Conservation (phyloP, 2,113 vertebrate species). For the Cacatua alba region DNA sequence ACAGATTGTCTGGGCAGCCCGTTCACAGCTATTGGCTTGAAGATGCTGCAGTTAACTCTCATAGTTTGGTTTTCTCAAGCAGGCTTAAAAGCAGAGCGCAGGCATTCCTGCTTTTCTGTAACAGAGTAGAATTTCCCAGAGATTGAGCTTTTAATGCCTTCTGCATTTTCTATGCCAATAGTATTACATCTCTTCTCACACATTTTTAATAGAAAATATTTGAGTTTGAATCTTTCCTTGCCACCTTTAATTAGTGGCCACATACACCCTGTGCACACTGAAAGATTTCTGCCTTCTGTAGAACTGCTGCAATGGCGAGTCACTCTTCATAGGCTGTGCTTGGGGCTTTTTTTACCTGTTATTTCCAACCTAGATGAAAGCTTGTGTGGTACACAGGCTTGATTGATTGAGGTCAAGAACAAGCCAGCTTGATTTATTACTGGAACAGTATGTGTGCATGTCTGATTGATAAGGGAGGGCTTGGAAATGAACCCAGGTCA, state of each 20-base stretch:
- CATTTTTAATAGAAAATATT: neutral
- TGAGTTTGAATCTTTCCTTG: neutral
- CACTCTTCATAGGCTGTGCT: neutral
- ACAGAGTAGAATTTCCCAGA: neutral
- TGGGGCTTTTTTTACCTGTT: neutral
- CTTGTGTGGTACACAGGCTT: neutral
- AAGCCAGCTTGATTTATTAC: conserved; percentile 33
- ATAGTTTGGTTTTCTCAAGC: neutral
- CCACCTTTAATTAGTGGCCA: neutral
- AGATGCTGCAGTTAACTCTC: neutral
- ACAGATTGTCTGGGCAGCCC: neutral
- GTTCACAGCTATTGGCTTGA: neutral
- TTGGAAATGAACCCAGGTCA: conserved; percentile 10
- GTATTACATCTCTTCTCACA: neutral
- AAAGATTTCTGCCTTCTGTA: neutral
- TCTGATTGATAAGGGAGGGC: conserved; percentile 15
- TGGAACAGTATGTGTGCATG: neutral
- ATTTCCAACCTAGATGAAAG: neutral
- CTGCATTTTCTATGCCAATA: neutral
- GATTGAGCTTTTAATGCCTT: neutral
- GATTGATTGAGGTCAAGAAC: conserved; percentile 27
- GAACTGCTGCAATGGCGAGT: neutral
- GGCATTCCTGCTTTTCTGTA: neutral
- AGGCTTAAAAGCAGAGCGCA: neutral
- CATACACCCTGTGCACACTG: neutral